These are phyloP conservation scores for Cairina moschata DNA, from an alignment of 2,113 vertebrate species.

Conservation along the genomic window DNA sequence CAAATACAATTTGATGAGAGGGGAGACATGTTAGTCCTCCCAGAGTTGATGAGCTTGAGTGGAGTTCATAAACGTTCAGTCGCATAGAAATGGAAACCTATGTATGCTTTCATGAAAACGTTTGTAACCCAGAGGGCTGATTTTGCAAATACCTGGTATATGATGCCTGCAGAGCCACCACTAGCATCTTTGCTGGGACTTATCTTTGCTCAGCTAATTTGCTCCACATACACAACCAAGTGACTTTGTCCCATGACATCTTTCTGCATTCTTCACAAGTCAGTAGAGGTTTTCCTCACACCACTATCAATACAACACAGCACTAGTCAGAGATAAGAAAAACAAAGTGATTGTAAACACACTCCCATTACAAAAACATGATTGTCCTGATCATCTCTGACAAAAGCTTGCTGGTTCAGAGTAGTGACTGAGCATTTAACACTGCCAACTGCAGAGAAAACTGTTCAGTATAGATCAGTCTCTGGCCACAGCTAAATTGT, in stretches of 20 bases:
- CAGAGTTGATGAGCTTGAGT: not conserved
- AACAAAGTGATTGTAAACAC: not conserved
- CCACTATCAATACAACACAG: not conserved
- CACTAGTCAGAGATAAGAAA: not conserved
- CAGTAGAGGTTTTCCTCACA: not conserved
- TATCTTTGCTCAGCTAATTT: not conserved
- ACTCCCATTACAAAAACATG: not conserved
- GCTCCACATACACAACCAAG: not conserved
- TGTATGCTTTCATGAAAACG: not conserved
- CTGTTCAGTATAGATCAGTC: not conserved
- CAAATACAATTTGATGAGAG: not conserved
- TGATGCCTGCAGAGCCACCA: not conserved
- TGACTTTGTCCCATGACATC: not conserved
- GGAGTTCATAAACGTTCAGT: not conserved
- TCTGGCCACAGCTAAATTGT: not conserved
- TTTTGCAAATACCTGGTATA: not conserved
- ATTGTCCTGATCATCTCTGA: slow-evolving; percentile 1
- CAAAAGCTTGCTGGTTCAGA: slow-evolving; percentile 3
- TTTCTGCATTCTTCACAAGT: not conserved
- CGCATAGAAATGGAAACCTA: not conserved
- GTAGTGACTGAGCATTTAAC: not conserved
- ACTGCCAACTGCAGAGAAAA: not conserved
- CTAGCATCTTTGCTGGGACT: not conserved
- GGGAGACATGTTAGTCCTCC: not conserved
- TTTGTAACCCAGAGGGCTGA: not conserved